Conservation (phyloP, 2,797 vertebrate genomes). For the Balearica regulorum region DNA sequence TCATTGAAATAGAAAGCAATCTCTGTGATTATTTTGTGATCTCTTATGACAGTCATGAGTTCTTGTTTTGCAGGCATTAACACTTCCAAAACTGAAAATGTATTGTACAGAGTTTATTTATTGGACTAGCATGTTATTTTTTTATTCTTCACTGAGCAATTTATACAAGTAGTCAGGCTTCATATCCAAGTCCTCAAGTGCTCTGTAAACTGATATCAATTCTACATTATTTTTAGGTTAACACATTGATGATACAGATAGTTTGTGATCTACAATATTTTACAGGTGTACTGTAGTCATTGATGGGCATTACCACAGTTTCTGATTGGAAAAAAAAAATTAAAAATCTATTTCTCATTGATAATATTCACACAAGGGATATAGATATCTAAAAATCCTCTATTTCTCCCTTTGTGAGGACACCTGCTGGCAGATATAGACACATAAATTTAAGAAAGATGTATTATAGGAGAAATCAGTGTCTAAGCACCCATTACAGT, state of each 20-base stretch:
- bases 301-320: fast-evolving
- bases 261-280: background rate
- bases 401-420: background rate
- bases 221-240: background rate
- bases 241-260: background rate
- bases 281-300: fast-evolving
- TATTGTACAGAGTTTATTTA: background rate
- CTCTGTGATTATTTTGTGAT: background rate
- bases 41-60: background rate
- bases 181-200: background rate
- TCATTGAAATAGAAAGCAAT: background rate
- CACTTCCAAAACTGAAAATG: background rate
- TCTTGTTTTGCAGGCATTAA: background rate
- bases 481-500: background rate
- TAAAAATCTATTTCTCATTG: background rate
- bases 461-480: background rate
- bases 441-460: background rate
- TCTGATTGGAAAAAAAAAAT: background rate
- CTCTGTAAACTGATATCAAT: background rate
- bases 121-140: background rate
- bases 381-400: background rate
- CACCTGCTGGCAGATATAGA: background rate
- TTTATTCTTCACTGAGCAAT: background rate
- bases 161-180: background rate
- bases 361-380: background rate